Base-by-base conservation (phyloP, 2,113 vertebrate species). In the Onychostruthus taczanowskii region DNA sequence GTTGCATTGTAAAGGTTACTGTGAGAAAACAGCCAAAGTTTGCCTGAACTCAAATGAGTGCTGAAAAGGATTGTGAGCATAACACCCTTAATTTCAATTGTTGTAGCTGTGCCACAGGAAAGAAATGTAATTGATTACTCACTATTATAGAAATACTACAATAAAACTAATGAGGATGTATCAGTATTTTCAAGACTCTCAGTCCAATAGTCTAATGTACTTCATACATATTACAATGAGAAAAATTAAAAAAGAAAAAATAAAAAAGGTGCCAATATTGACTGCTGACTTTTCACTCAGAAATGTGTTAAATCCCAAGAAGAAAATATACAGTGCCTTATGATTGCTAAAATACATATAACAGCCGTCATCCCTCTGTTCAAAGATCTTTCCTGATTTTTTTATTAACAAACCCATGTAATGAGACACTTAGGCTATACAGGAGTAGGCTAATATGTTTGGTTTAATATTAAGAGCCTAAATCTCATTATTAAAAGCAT, bases 1-100 rank as follows among this genome's bases (percentile, higher is more conserved):
- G 53, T 83, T 90, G 84, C 70, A 68, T 19, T 96, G 89, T 93
- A 97, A 94, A 96, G 94, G 91, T 89, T 94, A 96, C 86, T 61
- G 37, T 62, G 61, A 92, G 87, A 89, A 94, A 95, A 80, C 64
- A 92, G 91, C 53, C 82, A 67, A 94, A 96, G 84, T 74, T 91
- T 81, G 90, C 88, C 76, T 13, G 16, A 30, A 89, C 61, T 52
- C 62, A 28, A 76, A 94, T n/a, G 63, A 92, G 67, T 75, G 58
- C 69, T 79, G 50, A 56, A 50, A 87, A 33, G 78, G 52, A 73
- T 47, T 76, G 55, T 46, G 62, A 93, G 41, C 16, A 8, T 37
- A 89, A 81, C 59, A 87, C 62, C 64, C 73, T 73, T 70, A 86
- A 94, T 70, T 73, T 93, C 35, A 80, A 63, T 63, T 52, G 30